Conservation (phyloP, 2,113 vertebrate species). For the Ibidorhyncha struthersii region DNA sequence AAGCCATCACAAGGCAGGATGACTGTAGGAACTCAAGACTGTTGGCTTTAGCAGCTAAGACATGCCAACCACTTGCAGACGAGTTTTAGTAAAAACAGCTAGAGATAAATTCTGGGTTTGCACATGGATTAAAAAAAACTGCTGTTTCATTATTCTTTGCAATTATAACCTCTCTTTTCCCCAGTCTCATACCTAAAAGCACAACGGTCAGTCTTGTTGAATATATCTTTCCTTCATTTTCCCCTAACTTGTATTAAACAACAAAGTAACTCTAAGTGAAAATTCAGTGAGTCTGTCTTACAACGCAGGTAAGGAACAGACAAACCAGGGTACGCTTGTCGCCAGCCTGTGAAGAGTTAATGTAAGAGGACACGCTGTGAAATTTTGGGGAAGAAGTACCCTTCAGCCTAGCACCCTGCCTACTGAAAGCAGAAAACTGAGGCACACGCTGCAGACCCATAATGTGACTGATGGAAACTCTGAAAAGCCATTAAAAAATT, state of each 20-base stretch:
- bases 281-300: not conserved
- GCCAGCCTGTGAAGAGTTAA: not conserved
- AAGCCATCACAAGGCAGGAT: not conserved
- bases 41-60: not conserved
- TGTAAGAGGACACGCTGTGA: not conserved
- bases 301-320: fast-evolving
- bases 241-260: not conserved
- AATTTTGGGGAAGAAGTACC: not conserved
- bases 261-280: not conserved
- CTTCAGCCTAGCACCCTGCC: not conserved
- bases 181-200: not conserved
- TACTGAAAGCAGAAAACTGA: not conserved
- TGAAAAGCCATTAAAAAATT: not conserved
- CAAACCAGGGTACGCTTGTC: not conserved
- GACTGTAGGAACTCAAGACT: not conserved
- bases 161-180: not conserved
- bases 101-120: not conserved
- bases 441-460: not conserved
- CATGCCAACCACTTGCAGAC: not conserved
- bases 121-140: not conserved
- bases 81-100: not conserved
- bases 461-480: not conserved
- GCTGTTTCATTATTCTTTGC: not conserved
- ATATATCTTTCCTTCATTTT: not conserved
- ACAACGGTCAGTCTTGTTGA: not conserved